These are phyloP conservation scores for Agriopis leucophaearia DNA, from an alignment of 2,888 invertebrate species.

Conservation along the genomic window DNA sequence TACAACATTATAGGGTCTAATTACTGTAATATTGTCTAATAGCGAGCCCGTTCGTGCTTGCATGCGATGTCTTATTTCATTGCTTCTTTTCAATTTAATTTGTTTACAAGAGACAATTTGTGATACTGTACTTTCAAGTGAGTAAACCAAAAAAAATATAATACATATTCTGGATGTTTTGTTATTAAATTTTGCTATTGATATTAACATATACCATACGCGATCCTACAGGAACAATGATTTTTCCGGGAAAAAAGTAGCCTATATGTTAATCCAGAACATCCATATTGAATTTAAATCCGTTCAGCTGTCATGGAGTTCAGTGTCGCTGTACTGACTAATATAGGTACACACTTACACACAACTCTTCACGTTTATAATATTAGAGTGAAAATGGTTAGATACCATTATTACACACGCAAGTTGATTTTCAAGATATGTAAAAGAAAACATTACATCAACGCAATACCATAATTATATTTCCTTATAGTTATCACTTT, in stretches of 20 bases:
- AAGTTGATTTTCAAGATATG: background rate
- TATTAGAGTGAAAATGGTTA: no score
- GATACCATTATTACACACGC: no score
- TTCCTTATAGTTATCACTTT: constrained; percentile 43
- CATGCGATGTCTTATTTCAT: constrained; percentile 61
- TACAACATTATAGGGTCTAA: constrained; percentile 79
- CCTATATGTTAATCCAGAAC: no score
- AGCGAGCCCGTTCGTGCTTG: constrained; percentile 57
- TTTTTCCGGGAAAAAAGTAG: no score
- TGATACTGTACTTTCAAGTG: background rate
- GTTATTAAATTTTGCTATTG: no score
- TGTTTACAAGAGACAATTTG: constrained; percentile 6
- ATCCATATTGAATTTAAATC: no score
- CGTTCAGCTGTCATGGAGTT: no score
- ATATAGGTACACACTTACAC: no score
- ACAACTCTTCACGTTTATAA: no score
- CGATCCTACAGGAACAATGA: no score
- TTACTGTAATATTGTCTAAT: constrained; percentile 69
- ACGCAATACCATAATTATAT: constrained; percentile 30
- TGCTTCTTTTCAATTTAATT: constrained; percentile 19
- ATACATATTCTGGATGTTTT: background rate
- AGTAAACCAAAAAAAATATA: background rate
- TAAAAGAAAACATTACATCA: constrained; percentile 17
- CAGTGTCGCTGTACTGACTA: no score
- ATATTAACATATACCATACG: no score